These are phyloP conservation scores for Acrocephalus arundinaceus DNA, from an alignment of 2,113 vertebrate genomes.

Conservation along the genomic window DNA sequence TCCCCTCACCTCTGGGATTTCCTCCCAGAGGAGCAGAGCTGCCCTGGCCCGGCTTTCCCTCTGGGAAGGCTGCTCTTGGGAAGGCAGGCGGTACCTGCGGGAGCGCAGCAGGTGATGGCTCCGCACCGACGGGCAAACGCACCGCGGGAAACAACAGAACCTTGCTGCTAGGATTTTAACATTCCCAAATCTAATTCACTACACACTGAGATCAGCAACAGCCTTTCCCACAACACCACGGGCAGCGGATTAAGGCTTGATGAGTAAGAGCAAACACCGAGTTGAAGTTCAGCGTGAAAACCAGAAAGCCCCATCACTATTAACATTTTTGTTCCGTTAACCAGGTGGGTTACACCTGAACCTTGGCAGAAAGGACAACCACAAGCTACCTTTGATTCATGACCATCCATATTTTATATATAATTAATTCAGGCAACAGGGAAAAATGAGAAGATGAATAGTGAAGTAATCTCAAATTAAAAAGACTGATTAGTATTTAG, in stretches of 20 bases:
- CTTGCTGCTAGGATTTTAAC: background rate
- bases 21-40: background rate
- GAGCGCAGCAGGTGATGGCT: background rate
- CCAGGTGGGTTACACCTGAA: background rate
- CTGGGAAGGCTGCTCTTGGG: background rate
- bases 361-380: background rate
- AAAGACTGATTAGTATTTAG: conserved; percentile 35
- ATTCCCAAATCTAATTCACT: background rate
- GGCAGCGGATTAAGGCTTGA: background rate
- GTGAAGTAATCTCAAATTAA: conserved; percentile 19
- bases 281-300: background rate
- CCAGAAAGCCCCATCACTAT: background rate
- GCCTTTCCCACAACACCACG: background rate
- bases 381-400: background rate
- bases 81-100: background rate
- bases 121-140: accelerated
- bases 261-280: background rate
- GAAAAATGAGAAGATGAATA: conserved; percentile 2
- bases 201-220: background rate
- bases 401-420: background rate
- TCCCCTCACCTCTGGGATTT: background rate
- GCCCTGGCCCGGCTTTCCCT: background rate
- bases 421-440: background rate
- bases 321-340: background rate
- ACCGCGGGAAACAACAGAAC: background rate